Evolutionary conservation across 2,797 vertebrate species (phyloP).

Genomic region (Cichlasoma orientale): DNA sequence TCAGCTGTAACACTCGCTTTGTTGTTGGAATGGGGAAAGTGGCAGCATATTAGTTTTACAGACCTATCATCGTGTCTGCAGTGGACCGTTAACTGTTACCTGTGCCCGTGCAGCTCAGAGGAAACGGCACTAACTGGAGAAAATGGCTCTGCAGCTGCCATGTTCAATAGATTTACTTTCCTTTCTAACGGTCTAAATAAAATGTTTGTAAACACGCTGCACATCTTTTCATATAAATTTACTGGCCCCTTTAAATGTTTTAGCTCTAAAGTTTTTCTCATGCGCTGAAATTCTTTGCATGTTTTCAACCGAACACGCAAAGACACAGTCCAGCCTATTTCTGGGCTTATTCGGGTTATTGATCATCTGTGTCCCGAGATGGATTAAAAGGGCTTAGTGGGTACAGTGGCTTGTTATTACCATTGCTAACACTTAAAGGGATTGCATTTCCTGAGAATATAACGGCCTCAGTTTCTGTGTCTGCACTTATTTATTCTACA

Average conservation of each 20-base stretch:
- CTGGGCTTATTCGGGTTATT: not conserved
- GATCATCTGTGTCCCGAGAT: constrained; percentile 1
- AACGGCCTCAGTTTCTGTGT: not conserved
- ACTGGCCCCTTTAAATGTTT: not conserved
- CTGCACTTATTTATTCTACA: constrained; percentile 9
- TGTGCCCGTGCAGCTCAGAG: not conserved
- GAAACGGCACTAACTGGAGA: not conserved
- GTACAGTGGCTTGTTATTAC: constrained; percentile 1
- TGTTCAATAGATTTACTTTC: not conserved
- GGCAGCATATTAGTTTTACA: constrained; percentile 17
- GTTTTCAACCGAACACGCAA: no score
- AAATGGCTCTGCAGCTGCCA: not conserved
- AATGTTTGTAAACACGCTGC: not conserved
- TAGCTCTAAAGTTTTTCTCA: not conserved
- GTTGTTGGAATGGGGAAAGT: not conserved
- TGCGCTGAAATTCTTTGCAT: not conserved
- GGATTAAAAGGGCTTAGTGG: not conserved
- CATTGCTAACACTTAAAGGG: constrained; percentile 30
- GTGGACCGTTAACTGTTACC: constrained; percentile 31
- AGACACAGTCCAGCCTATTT: not conserved
- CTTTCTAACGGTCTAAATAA: not conserved
- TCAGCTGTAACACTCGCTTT: not conserved
- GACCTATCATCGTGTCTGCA: constrained; percentile 15
- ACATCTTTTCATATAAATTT: not conserved
- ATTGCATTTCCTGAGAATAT: constrained; percentile 21